A percentile compares a stretch with the other conserved stretches of the same genome.
phyloP scores from a whole-genome alignment of 2,888 invertebrate genomes.

The Plutella xylostella region DNA sequence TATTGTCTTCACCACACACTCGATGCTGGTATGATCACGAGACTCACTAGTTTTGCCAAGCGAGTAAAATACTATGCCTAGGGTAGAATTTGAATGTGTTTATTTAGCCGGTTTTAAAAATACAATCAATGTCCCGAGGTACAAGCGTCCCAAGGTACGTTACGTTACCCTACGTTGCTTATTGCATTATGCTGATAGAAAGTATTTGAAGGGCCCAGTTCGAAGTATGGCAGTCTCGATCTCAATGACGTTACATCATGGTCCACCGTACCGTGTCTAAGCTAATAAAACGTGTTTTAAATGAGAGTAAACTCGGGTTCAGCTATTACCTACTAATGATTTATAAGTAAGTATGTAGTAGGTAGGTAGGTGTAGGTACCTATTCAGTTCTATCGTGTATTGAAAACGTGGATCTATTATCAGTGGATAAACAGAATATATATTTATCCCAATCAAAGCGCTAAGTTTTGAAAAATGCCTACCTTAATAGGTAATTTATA shows the following conservation, averaged over 20 bases:
- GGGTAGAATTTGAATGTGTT: too few species aligned
- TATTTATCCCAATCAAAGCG: neutral
- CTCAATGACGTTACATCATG: neutral
- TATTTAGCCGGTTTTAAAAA: too few species aligned
- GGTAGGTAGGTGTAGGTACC: neutral
- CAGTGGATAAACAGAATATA: neutral
- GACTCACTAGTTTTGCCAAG: too few species aligned
- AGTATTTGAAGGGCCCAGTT: neutral
- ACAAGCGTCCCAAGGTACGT: too few species aligned
- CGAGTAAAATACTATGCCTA: too few species aligned
- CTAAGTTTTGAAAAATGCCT: neutral
- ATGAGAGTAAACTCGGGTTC: neutral
- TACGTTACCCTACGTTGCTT: too few species aligned
- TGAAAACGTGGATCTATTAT: too few species aligned
- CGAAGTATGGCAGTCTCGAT: neutral
- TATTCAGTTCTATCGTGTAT: neutral
- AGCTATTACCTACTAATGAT: too few species aligned
- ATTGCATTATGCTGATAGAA: neutral
- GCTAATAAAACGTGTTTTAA: neutral
- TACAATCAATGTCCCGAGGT: too few species aligned
- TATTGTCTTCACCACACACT: too few species aligned
- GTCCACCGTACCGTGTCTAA: neutral
- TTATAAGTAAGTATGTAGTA: neutral
- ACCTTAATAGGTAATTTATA: neutral
- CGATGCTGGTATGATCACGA: too few species aligned